phyloP scores from a whole-genome alignment of 37 sponge, comb jelly and placozoan genomes.

The Aplysina aerophoba region DNA sequence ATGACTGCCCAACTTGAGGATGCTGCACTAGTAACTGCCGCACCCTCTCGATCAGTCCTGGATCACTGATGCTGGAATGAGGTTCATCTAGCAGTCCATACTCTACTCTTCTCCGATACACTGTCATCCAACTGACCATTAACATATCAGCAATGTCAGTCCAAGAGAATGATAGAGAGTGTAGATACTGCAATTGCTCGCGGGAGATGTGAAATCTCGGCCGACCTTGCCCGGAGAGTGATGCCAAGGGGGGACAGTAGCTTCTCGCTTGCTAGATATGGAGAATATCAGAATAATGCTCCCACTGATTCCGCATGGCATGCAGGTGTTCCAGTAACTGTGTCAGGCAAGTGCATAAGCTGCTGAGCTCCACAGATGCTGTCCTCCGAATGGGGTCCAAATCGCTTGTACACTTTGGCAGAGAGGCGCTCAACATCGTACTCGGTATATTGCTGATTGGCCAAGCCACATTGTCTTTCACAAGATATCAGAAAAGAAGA shows the following conservation, averaged over 20 bases:
- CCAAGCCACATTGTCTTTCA: constrained; percentile 24
- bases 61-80: constrained; percentile 6
- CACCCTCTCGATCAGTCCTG: not conserved
- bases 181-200: constrained; percentile 42
- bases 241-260: no score
- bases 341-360: no score
- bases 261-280: no score
- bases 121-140: constrained; percentile 51
- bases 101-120: constrained; percentile 50
- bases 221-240: not conserved
- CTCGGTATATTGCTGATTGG: constrained; percentile 12
- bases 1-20: constrained; percentile 22
- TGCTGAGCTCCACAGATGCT: no score
- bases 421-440: no score
- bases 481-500: constrained; percentile 25
- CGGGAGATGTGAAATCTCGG: constrained; percentile 19
- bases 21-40: not conserved
- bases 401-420: no score
- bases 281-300: no score
- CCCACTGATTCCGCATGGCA: no score
- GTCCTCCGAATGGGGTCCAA: no score
- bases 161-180: constrained; percentile 47
- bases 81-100: constrained; percentile 26
- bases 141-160: constrained; percentile 47
- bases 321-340: no score